Evolutionary conservation across 2,113 vertebrate species (phyloP).

Genomic region (Notothenia rossii): DNA sequence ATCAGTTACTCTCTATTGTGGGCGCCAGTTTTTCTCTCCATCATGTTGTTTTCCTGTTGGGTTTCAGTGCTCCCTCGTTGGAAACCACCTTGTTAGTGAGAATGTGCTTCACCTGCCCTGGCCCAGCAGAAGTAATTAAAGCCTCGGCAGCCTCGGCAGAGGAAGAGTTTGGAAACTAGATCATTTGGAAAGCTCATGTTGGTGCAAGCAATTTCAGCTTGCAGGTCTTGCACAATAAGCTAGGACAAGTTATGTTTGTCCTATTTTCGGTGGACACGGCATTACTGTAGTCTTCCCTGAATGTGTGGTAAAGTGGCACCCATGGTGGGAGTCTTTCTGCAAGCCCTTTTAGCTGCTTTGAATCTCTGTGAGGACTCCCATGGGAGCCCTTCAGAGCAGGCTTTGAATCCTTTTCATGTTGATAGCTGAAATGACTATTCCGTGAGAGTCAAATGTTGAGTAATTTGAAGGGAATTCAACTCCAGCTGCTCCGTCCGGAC

Average conservation of each 20-base stretch:
- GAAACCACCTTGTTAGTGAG: slow-evolving; percentile 77
- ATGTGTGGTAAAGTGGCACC: slow-evolving; percentile 49
- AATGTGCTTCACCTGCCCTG: slow-evolving; percentile 73
- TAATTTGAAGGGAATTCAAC: slow-evolving; percentile 39
- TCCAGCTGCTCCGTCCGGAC: slow-evolving; percentile 19
- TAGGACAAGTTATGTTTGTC: slow-evolving; percentile 50
- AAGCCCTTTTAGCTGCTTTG: slow-evolving; percentile 54
- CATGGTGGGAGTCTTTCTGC: slow-evolving; percentile 44
- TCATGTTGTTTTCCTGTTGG: slow-evolving; percentile 62
- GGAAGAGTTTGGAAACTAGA: slow-evolving; percentile 62
- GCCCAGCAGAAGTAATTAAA: slow-evolving; percentile 77
- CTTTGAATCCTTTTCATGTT: slow-evolving; percentile 64
- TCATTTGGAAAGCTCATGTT: slow-evolving; percentile 61
- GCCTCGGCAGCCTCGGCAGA: slow-evolving; percentile 45
- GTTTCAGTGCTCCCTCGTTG: slow-evolving; percentile 64
- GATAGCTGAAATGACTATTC: slow-evolving; percentile 59
- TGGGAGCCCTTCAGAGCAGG: slow-evolving; percentile 54
- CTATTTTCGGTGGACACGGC: slow-evolving; percentile 3
- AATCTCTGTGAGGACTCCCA: slow-evolving; percentile 54
- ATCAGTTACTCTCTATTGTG: slow-evolving; percentile 51
- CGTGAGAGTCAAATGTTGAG: slow-evolving; percentile 34
- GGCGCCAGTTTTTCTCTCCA: slow-evolving; percentile 43
- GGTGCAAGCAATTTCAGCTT: slow-evolving; percentile 51
- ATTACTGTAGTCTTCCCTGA: slow-evolving; percentile 37
- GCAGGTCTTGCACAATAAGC: slow-evolving; percentile 40